These are phyloP conservation scores for Ruditapes philippinarum DNA, from an alignment of 1,140 invertebrate genomes.

Conservation along the genomic window DNA sequence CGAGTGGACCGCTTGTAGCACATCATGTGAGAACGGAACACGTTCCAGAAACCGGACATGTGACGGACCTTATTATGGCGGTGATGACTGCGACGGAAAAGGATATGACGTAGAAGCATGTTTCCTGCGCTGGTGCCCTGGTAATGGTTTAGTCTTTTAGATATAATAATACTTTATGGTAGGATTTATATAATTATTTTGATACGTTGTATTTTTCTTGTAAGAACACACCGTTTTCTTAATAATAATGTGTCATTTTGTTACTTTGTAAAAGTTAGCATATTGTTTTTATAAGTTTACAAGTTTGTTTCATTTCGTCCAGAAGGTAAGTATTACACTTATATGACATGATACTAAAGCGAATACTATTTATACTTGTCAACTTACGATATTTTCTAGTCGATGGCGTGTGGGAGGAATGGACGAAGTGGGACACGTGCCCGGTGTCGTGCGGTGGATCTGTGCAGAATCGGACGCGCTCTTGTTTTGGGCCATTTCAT, in stretches of 20 bases:
- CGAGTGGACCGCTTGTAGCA: conserved; percentile 58
- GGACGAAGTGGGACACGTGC: conserved; percentile 78
- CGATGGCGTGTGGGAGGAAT: conserved; percentile 78
- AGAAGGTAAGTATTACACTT: too few relatives aligned
- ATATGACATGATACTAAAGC: too few relatives aligned
- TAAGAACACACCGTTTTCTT: too few relatives aligned
- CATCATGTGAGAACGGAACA: conserved; percentile 66
- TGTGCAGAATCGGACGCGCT: conserved; percentile 65
- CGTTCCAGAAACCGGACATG: conserved; percentile 37
- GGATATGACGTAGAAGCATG: conserved; percentile 13
- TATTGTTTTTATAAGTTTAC: too few relatives aligned
- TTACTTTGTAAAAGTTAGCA: not conserved
- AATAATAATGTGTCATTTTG: too few relatives aligned
- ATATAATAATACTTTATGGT: too few relatives aligned
- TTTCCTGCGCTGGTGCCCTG: conserved; percentile 51
- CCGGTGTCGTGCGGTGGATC: conserved; percentile 77
- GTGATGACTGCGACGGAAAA: conserved; percentile 45
- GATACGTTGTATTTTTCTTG: too few relatives aligned
- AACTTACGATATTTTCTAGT: conserved; percentile 65
- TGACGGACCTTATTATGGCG: conserved; percentile 60
- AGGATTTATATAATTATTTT: too few relatives aligned
- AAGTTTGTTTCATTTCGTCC: too few relatives aligned
- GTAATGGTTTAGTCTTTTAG: conserved; percentile 25
- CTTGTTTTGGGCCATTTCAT: conserved; percentile 75
- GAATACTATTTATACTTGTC: too few relatives aligned